Evolutionary conservation across 2,797 vertebrate species (phyloP).

Genomic region (Takifugu rubripes): DNA sequence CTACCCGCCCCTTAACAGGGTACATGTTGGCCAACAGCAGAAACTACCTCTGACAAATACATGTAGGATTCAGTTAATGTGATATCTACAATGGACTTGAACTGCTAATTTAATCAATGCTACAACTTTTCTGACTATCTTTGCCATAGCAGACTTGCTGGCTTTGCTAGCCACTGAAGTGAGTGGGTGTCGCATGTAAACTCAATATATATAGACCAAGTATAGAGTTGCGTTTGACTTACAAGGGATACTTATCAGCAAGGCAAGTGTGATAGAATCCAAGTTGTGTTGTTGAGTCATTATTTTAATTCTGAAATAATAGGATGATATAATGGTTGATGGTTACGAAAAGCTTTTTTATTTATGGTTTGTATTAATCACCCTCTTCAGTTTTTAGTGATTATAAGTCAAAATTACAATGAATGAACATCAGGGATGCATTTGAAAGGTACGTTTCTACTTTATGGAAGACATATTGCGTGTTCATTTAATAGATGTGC

Average conservation of each 20-base stretch:
- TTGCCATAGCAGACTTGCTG: background rate
- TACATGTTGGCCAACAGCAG: background rate
- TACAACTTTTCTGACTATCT: background rate
- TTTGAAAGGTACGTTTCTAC: background rate
- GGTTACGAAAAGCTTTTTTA: too few species aligned
- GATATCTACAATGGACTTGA: background rate
- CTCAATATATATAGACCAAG: too few species aligned
- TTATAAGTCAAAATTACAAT: background rate
- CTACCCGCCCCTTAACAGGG: background rate
- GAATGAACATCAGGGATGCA: background rate
- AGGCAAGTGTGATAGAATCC: too few species aligned
- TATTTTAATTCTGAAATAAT: too few species aligned
- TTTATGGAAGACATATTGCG: background rate
- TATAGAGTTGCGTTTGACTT: too few species aligned
- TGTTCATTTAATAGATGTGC: background rate
- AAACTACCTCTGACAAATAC: constrained; percentile 15
- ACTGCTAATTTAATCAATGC: background rate
- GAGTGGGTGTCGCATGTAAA: background rate
- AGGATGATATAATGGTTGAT: too few species aligned
- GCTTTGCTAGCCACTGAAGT: background rate
- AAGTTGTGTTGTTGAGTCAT: too few species aligned
- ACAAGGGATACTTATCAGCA: too few species aligned
- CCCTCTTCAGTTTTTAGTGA: too few species aligned
- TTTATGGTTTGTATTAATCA: too few species aligned
- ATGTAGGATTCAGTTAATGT: constrained; percentile 5